A percentile compares a stretch with the other conserved stretches of the same genome.
phyloP scores from a whole-genome alignment of 2,888 invertebrate genomes.

The Nemotelus nigrinus region DNA sequence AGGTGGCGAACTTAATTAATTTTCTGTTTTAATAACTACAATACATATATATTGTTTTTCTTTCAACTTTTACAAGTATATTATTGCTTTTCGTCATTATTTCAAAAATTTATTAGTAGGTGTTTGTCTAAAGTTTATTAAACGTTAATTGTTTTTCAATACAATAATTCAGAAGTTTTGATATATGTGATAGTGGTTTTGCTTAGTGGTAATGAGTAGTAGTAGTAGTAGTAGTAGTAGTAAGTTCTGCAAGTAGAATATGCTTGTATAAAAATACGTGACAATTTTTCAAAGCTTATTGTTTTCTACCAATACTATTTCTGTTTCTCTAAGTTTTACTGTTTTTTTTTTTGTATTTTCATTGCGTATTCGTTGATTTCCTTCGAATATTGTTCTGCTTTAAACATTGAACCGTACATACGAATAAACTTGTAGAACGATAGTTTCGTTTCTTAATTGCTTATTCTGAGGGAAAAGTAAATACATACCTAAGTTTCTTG shows the following conservation, averaged over 20 bases:
- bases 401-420: slow-evolving; percentile 40
- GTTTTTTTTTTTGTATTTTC: slow-evolving; percentile 46
- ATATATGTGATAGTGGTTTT: slow-evolving; percentile 50
- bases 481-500: slow-evolving; percentile 24
- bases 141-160: slow-evolving; percentile 47
- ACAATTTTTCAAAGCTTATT: slow-evolving; percentile 45
- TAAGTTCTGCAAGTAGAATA: slow-evolving; percentile 44
- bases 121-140: slow-evolving; percentile 28
- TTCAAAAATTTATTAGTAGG: slow-evolving; percentile 16
- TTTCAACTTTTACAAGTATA: slow-evolving; percentile 40
- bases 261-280: slow-evolving; percentile 51
- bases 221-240: slow-evolving; percentile 1
- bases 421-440: slow-evolving; percentile 19
- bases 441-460: slow-evolving; percentile 28
- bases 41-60: slow-evolving; percentile 36
- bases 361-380: slow-evolving; percentile 50
- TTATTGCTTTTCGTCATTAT: slow-evolving; percentile 45
- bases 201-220: slow-evolving; percentile 42
- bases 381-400: slow-evolving; percentile 43
- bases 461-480: slow-evolving; percentile 33
- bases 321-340: slow-evolving; percentile 30
- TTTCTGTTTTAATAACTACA: slow-evolving; percentile 20
- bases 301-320: slow-evolving; percentile 32
- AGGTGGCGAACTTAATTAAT: slow-evolving; percentile 26
- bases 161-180: slow-evolving; percentile 50